Evolutionary conservation across 2,888 invertebrate species (phyloP), one percentile per base, ranked within the genome.

Genomic region (Eilema depressum): DNA sequence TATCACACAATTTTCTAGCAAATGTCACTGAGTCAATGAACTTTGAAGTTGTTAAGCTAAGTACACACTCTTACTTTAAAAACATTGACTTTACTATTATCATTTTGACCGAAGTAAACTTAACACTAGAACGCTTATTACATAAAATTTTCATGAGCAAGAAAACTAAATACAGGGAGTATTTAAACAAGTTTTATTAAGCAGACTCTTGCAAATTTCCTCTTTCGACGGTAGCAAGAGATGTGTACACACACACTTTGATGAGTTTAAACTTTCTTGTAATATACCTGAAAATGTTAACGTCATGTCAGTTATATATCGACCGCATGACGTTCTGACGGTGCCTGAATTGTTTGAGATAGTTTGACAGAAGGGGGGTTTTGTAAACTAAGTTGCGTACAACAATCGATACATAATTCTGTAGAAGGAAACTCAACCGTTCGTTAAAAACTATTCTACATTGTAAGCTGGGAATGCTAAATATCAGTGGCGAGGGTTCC

Each of bases 101-200:
- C 25, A 10, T 7, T 14, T 25, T 41, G 26, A 1, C 4, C 11
- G 17, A 41, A 11, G 20, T 20, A 17, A 20, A 63, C 20, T n/a
- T 63, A 37, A 37, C 33, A 62, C 33, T 37, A 17, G 4, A 63
- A 41, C 63, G 70, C 28, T 20, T 8, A n/a, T 62, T 33, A 41
- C 17, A 41, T 41, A 41, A 53, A 60, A 67, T 20, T 28, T 67
- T 28, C 47, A 68, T 17, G 25, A 20, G 33, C 17, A 12, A 17
- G 17, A 28, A 56, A 68, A 33, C n/a, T 61, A 53, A 67, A 62
- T 60, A 67, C 30, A 47, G 61, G 10, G 56, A 26, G 56, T 68
- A 57, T 65, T 68, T 68, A 68, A 30, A 68, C 62, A 68, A 68
- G 68, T 68, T 68, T 56, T 56, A 53, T 2, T 62, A 56, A 62